These are phyloP conservation scores for Brachyhypopomus occidentalis DNA, from an alignment of 2,113 vertebrate species.

Conservation along the genomic window DNA sequence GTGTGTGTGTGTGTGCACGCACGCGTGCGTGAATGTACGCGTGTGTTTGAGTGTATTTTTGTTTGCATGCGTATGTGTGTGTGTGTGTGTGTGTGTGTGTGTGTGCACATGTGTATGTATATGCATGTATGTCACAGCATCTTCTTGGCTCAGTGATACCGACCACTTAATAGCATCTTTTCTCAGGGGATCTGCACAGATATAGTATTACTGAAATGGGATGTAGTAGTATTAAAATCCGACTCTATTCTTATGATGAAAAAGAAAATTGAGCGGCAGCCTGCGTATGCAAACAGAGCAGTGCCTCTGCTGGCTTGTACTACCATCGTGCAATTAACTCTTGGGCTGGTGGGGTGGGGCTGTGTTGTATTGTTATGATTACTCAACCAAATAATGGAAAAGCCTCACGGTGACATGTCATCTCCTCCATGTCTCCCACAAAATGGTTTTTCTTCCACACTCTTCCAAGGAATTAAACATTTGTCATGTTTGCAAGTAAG, in stretches of 20 bases:
- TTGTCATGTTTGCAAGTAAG: constrained; percentile 55
- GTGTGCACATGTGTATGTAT: background rate
- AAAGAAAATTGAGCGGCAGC: constrained; percentile 7
- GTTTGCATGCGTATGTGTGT: background rate
- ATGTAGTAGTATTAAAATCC: constrained; percentile 30
- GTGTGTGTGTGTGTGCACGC: background rate
- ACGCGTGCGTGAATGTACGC: too few species aligned
- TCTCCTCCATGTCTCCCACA: constrained; percentile 50
- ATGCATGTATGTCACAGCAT: constrained; percentile 6
- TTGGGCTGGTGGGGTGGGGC: constrained; percentile 25
- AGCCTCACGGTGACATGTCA: constrained; percentile 55
- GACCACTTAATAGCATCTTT: constrained; percentile 28
- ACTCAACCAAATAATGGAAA: constrained; percentile 61
- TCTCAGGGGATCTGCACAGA: constrained; percentile 16
- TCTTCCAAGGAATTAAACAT: constrained; percentile 59
- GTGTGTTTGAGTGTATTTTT: too few species aligned
- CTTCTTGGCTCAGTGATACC: constrained; percentile 33
- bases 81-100: constrained; percentile 21
- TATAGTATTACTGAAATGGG: constrained; percentile 26
- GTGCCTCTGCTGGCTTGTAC: constrained; percentile 35
- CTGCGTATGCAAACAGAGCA: constrained; percentile 33
- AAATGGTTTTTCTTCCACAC: constrained; percentile 46
- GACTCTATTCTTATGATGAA: background rate
- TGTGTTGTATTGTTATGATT: constrained; percentile 59
- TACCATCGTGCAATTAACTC: constrained; percentile 55